Evolutionary conservation across 1,140 invertebrate species (phyloP).

Genomic region (Venustaconcha ellipsiformis): DNA sequence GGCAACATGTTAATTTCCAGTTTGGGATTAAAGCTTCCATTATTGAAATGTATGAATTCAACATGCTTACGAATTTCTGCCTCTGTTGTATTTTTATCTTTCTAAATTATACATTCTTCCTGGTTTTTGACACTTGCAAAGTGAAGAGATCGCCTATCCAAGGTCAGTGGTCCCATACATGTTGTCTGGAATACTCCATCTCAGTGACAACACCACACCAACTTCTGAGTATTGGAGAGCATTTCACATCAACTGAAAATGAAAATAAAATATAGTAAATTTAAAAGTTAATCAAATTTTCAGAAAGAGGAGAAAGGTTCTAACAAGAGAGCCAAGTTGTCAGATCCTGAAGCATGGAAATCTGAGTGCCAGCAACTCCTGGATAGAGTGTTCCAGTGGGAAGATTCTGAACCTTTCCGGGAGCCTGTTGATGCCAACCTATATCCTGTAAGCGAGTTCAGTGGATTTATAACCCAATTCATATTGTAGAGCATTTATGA

Average conservation of each 20-base stretch:
- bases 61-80: too few species aligned
- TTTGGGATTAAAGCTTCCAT: too few species aligned
- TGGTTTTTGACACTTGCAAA: too few species aligned
- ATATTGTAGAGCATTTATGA: not conserved
- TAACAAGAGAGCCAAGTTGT: slow-evolving; percentile 1
- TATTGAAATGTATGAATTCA: too few species aligned
- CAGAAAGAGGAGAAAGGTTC: slow-evolving; percentile 15
- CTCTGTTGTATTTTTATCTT: too few species aligned
- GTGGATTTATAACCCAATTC: not conserved
- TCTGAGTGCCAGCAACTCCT: slow-evolving; percentile 56
- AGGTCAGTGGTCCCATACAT: not conserved
- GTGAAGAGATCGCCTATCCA: not conserved
- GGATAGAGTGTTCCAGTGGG: slow-evolving; percentile 59
- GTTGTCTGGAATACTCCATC: not conserved
- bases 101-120: too few species aligned
- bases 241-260: not conserved
- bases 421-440: slow-evolving; percentile 54
- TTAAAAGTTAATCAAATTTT: not conserved
- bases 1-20: too few species aligned
- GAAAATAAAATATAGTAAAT: not conserved
- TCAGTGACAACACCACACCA: not conserved
- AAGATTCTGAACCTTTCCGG: slow-evolving; percentile 66
- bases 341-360: slow-evolving; percentile 60
- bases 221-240: not conserved
- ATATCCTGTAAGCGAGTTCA: slow-evolving; percentile 55